phyloP scores from a whole-genome alignment of 2,797 vertebrate genomes.

The Acanthis flammea region DNA sequence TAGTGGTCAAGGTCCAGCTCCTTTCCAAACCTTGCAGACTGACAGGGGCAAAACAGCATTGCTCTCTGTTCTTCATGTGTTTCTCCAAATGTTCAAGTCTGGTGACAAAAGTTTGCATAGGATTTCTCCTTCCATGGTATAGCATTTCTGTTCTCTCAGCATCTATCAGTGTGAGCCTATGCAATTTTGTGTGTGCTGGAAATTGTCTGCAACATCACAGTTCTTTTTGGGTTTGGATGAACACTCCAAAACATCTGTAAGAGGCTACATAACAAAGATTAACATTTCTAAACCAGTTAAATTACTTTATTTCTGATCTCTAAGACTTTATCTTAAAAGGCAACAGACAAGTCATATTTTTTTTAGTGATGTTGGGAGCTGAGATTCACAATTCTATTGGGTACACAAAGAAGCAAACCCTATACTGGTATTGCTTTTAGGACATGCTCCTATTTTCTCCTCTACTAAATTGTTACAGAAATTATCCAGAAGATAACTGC shows the following conservation, averaged over 20 bases:
- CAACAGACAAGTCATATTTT: neutral
- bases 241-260: neutral
- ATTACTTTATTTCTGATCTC: neutral
- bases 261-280: neutral
- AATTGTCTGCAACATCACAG: neutral
- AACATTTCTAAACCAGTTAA: neutral
- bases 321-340: neutral
- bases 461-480: neutral
- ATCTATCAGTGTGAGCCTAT: neutral
- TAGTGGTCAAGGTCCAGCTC: neutral
- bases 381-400: neutral
- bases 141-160: neutral
- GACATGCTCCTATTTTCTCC: neutral
- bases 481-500: neutral
- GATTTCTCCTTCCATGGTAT: neutral
- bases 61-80: neutral
- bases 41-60: neutral
- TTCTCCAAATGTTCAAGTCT: neutral
- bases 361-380: neutral
- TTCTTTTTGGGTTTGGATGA: neutral
- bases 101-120: neutral
- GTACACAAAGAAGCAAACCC: neutral
- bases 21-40: neutral
- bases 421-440: neutral
- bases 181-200: neutral